Base-by-base conservation (phyloP, 2,797 vertebrate genomes). In the Sternarchorhynchus goeldii region DNA sequence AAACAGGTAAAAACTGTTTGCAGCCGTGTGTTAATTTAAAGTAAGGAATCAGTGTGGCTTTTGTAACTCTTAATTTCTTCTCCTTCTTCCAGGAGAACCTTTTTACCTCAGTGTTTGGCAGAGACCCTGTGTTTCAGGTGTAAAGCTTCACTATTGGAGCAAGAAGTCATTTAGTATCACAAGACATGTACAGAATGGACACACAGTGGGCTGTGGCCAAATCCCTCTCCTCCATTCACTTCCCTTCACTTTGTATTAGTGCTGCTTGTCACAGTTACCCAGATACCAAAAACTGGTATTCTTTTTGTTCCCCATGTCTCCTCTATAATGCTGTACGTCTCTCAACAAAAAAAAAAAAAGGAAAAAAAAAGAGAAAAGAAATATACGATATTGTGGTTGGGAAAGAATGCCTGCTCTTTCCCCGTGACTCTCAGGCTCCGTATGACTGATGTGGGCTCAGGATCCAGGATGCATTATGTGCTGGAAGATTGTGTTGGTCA, bases 71-170 rank as follows among this genome's bases (percentile, higher is more conserved):
- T 50, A 14, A 50, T 12, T 12, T 50, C 10, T 2, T 56, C 3
- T 20, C 53, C 70, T n/a, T 81, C 59, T 85, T 92, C 86, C 88
- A 91, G 87, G 85, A 91, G 86, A 88, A 89, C 87, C 89, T 93
- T 92, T 90, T 94, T 94, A 93, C 92, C 93, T 94, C 93, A 93
- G 89, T 91, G 91, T 85, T 88, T 89, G 91, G 91, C 90, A 90
- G 90, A 91, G 89, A 87, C 75, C 89, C 91, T 91, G 90, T 89
- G 87, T 92, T 91, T 88, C 90, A 91, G 89, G 90, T 91, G 90
- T 90, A 92, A 92, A 91, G 91, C 91, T 92, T 92, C 82, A 82
- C 75, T 89, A 91, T 88, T 90, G 92, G 90, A 92, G 91, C 87
- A 90, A 91, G 89, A 92, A 89, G 89, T 91, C 89, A 91, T 85